Evolutionary conservation across 2,888 invertebrate genomes (phyloP), one percentile per base, ranked within the genome.

Genomic region (Luffia ferchaultella): DNA sequence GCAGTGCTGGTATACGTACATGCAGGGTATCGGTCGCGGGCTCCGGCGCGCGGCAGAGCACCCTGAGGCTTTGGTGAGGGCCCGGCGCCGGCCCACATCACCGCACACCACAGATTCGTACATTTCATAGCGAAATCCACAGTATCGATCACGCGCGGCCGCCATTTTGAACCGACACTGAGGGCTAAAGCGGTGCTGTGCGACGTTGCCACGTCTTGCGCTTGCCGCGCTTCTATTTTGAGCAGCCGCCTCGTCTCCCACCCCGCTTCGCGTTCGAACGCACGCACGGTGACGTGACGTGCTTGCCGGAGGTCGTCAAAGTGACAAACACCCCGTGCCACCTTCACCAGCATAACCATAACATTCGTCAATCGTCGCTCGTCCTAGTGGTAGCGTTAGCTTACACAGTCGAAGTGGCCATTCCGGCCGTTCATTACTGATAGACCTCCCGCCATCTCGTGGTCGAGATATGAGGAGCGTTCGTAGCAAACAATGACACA

Each of bases 121-220:
- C 75, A 77, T 78, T 82, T 78, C 65, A 71, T 77, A 75, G 67
- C 62, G 70, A 78, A 73, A 76, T 73, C 70, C 82, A 74, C 82
- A 66, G 76, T 82, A 83, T 83, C 78, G 83, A 83, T 83, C 83
- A 83, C 83, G 71, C 83, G 80, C 82, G 73, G 73, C 67, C 80
- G 82, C 83, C 82, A 83, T 83, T 82, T 83, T 83, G 82, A 76
- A 78, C 76, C 73, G 78, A 78, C 79, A 82, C 82, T 82, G 76
- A 78, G 69, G 62, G 57, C 64, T n/a, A 42, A 20, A n/a, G n/a
- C 16, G 16, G 62, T 61, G 67, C 67, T 65, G 66, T 61, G 82
- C 79, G 77, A 73, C 79, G 82, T 79, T 80, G 82, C 82, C 82
- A 80, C 82, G 80, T 80, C 72, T 78, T 20, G 17, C 41, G 49